Percentiles rank a stretch among this genome's conserved stretches.
Conservation (phyloP, 2,113 vertebrate genomes). For the Sinocyclocheilus anshuiensis region DNA sequence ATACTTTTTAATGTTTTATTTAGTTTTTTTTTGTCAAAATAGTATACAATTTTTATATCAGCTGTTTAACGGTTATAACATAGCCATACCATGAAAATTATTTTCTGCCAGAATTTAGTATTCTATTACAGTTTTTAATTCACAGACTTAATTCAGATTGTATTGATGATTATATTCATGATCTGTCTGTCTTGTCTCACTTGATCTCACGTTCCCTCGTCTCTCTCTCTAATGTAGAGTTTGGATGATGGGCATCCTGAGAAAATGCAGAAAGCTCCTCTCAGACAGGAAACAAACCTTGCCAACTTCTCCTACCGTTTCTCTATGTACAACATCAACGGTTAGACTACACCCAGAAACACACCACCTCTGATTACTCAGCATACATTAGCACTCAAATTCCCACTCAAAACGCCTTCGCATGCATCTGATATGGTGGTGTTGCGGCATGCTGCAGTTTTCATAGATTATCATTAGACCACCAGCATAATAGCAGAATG, state of each 20-base stretch:
- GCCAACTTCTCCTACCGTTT: constrained; percentile 99
- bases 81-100: neutral
- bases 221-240: constrained; percentile 74
- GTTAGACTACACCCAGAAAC: constrained; percentile 71
- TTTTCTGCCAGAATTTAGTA: neutral
- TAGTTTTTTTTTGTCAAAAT: no score
- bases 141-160: neutral
- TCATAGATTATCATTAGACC: neutral
- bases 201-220: neutral
- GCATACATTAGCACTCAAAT: neutral
- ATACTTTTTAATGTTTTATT: no score
- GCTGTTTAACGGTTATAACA: neutral
- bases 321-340: constrained; percentile 98
- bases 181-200: neutral
- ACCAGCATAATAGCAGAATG: neutral
- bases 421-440: neutral
- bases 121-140: neutral
- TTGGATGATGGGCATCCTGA: constrained; percentile 89
- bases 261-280: constrained; percentile 91
- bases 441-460: neutral
- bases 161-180: neutral
- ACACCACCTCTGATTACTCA: neutral
- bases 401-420: neutral
- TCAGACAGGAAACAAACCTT: constrained; percentile 95
- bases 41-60: neutral